phyloP scores from a whole-genome alignment of 2,797 vertebrate genomes.

The Catostomus latipinnis region DNA sequence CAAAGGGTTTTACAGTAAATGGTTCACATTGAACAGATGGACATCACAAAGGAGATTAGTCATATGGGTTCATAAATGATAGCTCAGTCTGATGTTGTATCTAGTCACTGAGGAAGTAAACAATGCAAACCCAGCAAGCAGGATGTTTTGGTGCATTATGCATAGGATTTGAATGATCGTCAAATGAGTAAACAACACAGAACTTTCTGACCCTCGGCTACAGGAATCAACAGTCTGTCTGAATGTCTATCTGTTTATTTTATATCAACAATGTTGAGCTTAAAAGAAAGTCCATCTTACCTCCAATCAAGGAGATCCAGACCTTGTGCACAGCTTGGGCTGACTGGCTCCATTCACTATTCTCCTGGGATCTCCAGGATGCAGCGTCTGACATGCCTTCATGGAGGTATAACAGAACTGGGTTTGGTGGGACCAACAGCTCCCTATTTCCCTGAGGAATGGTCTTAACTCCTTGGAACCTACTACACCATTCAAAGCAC shows the following conservation, averaged over 20 bases:
- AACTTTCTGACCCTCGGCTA: background rate
- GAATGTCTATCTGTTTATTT: background rate
- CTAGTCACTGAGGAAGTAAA: background rate
- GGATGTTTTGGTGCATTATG: constrained; percentile 19
- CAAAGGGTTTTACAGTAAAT: background rate
- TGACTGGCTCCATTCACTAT: constrained; percentile 58
- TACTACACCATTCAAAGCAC: background rate
- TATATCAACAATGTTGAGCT: background rate
- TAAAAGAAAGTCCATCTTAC: constrained; percentile 60
- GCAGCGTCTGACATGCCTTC: constrained; percentile 74
- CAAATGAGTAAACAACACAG: constrained; percentile 29
- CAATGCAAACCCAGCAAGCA: background rate
- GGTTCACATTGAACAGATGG: constrained; percentile 10
- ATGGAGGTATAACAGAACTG: constrained; percentile 62
- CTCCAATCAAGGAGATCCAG: constrained; percentile 82
- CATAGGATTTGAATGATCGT: constrained; percentile 30
- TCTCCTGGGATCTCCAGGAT: constrained; percentile 70
- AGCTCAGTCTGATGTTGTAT: background rate
- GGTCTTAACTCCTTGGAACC: constrained; percentile 1
- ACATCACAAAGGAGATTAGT: constrained; percentile 16
- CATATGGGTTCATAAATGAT: constrained; percentile 16
- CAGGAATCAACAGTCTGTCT: too few species aligned
- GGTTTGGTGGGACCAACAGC: constrained; percentile 37
- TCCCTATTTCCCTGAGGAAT: background rate
- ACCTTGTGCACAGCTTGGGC: constrained; percentile 64